Evolutionary conservation across 1,140 invertebrate species (phyloP).

Genomic region (Zaprionus camerounensis): DNA sequence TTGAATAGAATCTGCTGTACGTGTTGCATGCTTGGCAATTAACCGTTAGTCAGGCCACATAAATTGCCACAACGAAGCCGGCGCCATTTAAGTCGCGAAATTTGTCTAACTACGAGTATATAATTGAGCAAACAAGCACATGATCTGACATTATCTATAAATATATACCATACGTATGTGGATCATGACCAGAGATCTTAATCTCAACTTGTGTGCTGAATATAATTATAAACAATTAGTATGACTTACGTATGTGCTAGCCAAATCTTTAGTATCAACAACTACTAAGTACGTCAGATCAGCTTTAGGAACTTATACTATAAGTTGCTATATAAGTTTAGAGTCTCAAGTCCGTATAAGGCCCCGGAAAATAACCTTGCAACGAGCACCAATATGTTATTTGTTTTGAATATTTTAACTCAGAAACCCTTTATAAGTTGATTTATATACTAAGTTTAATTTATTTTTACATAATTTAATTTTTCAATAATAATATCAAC

Average conservation of each 20-base stretch:
- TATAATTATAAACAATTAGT: constrained; percentile 22
- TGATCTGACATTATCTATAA: constrained; percentile 6
- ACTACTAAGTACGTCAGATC: neutral
- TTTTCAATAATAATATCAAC: neutral
- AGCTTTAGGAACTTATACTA: neutral
- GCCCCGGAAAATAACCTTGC: neutral
- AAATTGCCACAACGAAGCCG: neutral
- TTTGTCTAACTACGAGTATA: neutral
- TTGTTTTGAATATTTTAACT: neutral
- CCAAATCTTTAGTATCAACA: neutral
- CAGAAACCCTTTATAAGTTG: neutral
- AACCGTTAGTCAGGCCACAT: constrained; percentile 43
- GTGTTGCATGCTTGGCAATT: constrained; percentile 57
- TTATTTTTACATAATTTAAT: neutral
- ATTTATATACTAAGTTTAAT: neutral
- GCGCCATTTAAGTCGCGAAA: neutral
- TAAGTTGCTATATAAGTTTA: neutral
- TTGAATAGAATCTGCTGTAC: constrained; percentile 1
- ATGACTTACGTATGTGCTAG: neutral
- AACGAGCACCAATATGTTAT: too few species aligned
- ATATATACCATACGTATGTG: constrained; percentile 10
- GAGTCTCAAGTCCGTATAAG: neutral
- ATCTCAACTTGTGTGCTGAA: constrained; percentile 12
- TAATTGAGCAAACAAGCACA: constrained; percentile 1
- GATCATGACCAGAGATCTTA: constrained; percentile 30